Evolutionary conservation across 2,797 vertebrate genomes (phyloP), one percentile per base, ranked within the genome.

Genomic region (Sebastes aleutianus): DNA sequence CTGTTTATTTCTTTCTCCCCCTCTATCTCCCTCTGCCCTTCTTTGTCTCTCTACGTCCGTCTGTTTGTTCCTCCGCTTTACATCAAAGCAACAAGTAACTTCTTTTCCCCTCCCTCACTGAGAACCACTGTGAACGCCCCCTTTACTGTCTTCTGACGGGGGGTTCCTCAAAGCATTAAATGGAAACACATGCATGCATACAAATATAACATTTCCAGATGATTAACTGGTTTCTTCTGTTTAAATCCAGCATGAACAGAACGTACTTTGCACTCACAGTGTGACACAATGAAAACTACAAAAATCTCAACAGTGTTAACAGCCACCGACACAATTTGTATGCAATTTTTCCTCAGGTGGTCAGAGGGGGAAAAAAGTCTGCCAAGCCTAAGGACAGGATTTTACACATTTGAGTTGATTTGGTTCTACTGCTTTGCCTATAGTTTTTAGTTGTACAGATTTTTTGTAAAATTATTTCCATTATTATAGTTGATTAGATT

Each of bases 321-420:
- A 80, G 76, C 83, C 56, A 34, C 39, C 13, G 36, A 80, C 69
- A 77, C 70, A 70, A 82, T 82, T 75, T 79, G 31, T 43, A 68
- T 76, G 68, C 78, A 79, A 57, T 82, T 66, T 78, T 53, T 88
- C 76, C 70, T 87, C 24, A 70, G 79, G 80, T 82, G 84, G 88
- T 75, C 82, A n/a, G 66, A 65, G 50, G 8, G 47, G 16, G 16
- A 43, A 65, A 79, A 61, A 56, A 6, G 53, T 63, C 47, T 54
- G 64, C 22, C 10, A 58, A 65, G 36, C 75, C 8, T 20, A 12
- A 67, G 54, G 36, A 65, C 39, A 24, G 36, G 34, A 24, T 24
- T 24, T 24, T n/a, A 31, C 24, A 74, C 31, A 61, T 1, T 12
- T 43, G 22, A 76, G 24, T 59, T 64, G 8, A 32, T 27, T 24